Percentiles rank a stretch among this genome's conserved stretches.
These are phyloP conservation scores for Nothoprocta perdicaria DNA, from an alignment of 2,113 vertebrate genomes.

Conservation along the genomic window DNA sequence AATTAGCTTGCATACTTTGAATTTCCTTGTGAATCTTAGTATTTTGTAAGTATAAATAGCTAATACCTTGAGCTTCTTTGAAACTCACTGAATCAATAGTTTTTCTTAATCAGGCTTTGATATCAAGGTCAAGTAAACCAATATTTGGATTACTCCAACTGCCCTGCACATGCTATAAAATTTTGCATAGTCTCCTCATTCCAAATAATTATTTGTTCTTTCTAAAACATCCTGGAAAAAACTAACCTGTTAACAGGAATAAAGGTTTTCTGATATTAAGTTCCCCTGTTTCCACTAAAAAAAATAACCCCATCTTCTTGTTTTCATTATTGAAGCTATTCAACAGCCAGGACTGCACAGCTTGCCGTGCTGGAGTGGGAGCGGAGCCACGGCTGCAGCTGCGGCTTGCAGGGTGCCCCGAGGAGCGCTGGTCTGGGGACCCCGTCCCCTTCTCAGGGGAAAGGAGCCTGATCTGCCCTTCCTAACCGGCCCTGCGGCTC, in stretches of 20 bases:
- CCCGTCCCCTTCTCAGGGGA: not conserved
- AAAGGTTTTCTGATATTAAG: not conserved
- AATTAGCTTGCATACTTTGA: not conserved
- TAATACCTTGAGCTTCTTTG: slow-evolving; percentile 11
- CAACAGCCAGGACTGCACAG: not conserved
- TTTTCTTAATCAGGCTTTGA: not conserved
- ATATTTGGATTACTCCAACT: slow-evolving; percentile 10
- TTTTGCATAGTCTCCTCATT: not conserved
- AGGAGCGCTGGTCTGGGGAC: not conserved
- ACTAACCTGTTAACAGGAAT: not conserved
- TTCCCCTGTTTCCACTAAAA: not conserved
- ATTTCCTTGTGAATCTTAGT: slow-evolving; percentile 19
- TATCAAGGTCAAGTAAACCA: not conserved
- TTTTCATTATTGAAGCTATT: not conserved
- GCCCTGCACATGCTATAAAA: not conserved
- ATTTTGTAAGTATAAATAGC: slow-evolving; percentile 9
- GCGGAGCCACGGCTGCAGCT: not conserved
- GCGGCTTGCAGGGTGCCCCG: not conserved
- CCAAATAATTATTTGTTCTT: slow-evolving; percentile 1
- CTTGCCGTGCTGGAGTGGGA: not conserved
- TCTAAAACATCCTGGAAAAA: not conserved
- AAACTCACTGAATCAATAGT: not conserved
- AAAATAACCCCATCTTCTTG: not conserved
- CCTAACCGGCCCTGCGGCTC: no score
- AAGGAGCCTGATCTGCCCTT: not conserved